Conservation (phyloP, 2,888 invertebrate genomes). For the Nematopogon swammerdamellus region DNA sequence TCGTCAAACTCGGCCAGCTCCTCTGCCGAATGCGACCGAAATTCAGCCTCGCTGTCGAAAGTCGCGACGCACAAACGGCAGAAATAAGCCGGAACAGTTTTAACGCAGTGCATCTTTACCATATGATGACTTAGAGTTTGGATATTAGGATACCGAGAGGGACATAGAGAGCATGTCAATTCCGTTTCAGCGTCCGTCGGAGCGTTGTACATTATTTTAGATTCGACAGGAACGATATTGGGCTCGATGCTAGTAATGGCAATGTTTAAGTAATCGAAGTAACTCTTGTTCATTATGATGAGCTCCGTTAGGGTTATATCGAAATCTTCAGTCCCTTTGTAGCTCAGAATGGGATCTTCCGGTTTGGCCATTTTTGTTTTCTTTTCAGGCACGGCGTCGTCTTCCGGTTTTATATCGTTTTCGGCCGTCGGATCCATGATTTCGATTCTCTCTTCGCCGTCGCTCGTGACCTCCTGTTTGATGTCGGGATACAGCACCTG, state of each 20-base stretch:
- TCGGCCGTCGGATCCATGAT: constrained; percentile 4
- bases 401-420: constrained; percentile 7
- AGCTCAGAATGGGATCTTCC: constrained; percentile 12
- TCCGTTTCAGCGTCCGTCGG: constrained; percentile 19
- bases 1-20: constrained; percentile 41
- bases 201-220: constrained; percentile 27
- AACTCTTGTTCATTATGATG: constrained; percentile 37
- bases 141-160: constrained; percentile 21
- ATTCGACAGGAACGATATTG: constrained; percentile 25
- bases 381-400: constrained; percentile 11
- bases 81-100: constrained; percentile 27
- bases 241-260: constrained; percentile 24
- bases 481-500: constrained; percentile 21
- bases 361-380: constrained; percentile 16
- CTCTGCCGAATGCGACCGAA: constrained; percentile 26
- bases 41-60: constrained; percentile 31
- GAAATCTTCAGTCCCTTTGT: constrained; percentile 40
- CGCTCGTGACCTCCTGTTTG: constrained; percentile 19
- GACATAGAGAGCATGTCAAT: constrained; percentile 31
- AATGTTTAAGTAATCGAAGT: constrained; percentile 33
- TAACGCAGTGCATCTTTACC: constrained; percentile 35
- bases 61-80: constrained; percentile 38
- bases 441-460: constrained; percentile 15
- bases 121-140: constrained; percentile 28
- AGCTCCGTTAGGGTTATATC: constrained; percentile 44